Evolutionary conservation across 2,888 invertebrate species (phyloP), one percentile per base, ranked within the genome.

Genomic region (Sipunculus nudus): DNA sequence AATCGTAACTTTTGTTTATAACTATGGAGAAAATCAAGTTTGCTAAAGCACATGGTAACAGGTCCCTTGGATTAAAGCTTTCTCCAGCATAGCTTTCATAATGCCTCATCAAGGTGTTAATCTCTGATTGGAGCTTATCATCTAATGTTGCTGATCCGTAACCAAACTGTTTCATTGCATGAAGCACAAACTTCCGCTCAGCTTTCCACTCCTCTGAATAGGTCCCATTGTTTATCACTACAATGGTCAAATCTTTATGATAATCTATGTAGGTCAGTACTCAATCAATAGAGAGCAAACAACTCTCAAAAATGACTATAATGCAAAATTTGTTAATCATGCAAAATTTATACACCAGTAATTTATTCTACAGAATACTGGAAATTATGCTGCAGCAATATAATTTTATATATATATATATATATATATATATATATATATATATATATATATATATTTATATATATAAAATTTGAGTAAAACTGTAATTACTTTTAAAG

Each of bases 11-110:
- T n/a, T 54, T 35, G 28, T 54, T 46, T 31, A 54, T 46, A 29
- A 54, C 46, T 29, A 54, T 54, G 23, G 54, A 54, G 32, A 54
- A 46, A 16, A 54, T 32, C 21, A 54, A 19, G 21, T 54, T 54
- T 19, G 54, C 54, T 46, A 54, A 46, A 2, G 54, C 25, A 32
- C 46, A 46, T 19, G 45, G 46, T 21, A 54, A 21, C n/a, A 46
- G 54, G 10, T 29, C 31, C 32, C 46, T 26, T 2, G 54, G 54
- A 19, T 54, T 26, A 13, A 54, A 16, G 8, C 28, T 29, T 29
- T 26, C 8, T n/a, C 46, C 19, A n/a, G 23, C 46, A 2, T 23
- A 6, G 10, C 25, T 16, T n/a, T 3, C n/a, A 38, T 54, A 54
- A 4, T n/a, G 21, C 13, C 35, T 29, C 10, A 54, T 19, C 4